These are phyloP conservation scores for Sebastes glaucus DNA, from an alignment of 2,797 vertebrate genomes.

Conservation along the genomic window DNA sequence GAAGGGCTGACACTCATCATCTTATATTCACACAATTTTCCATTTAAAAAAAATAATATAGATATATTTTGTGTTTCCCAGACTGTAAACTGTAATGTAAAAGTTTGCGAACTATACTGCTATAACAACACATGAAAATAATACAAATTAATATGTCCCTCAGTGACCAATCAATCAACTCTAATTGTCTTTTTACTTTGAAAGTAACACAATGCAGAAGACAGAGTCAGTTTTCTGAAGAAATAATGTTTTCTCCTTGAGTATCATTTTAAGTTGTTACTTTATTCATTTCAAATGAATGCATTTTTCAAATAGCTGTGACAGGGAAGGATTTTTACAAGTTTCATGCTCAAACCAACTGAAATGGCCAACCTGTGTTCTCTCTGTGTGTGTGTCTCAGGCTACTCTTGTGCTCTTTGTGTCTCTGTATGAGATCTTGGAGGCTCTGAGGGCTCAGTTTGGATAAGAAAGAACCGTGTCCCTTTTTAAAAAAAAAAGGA, in stretches of 20 bases:
- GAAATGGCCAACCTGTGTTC: slow-evolving; percentile 42
- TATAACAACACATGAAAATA: background rate
- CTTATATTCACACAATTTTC: background rate
- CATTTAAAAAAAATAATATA: background rate
- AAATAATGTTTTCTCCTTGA: background rate
- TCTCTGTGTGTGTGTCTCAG: slow-evolving; percentile 24
- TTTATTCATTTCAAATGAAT: background rate
- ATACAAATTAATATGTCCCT: background rate
- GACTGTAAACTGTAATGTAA: background rate
- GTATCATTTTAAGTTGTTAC: background rate
- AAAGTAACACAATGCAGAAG: background rate
- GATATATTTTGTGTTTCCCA: background rate
- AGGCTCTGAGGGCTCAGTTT: slow-evolving; percentile 62
- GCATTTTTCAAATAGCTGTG: slow-evolving; percentile 27
- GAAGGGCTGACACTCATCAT: background rate
- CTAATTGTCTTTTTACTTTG: background rate
- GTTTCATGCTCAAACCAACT: slow-evolving; percentile 47
- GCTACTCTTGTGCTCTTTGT: slow-evolving; percentile 58
- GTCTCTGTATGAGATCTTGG: slow-evolving; percentile 60
- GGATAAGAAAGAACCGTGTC: slow-evolving; percentile 69
- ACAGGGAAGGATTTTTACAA: slow-evolving; percentile 27
- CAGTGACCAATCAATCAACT: background rate
- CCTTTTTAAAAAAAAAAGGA: slow-evolving; percentile 28
- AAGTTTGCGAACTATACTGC: background rate
- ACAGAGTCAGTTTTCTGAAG: slow-evolving; percentile 6